phyloP scores from a whole-genome alignment of 2,113 vertebrate genomes.

The Cricetomys ansorgei region DNA sequence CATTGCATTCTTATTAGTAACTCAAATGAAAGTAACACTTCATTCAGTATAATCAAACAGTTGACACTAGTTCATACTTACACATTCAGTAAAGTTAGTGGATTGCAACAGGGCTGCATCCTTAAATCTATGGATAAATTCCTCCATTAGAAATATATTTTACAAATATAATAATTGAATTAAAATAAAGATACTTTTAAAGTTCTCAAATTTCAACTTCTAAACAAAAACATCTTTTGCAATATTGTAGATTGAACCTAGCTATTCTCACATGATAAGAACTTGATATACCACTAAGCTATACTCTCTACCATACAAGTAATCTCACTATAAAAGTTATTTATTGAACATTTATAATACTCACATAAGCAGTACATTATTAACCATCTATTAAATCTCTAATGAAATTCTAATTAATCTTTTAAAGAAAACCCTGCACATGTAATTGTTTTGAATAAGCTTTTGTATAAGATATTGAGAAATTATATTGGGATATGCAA shows the following conservation, averaged over 20 bases:
- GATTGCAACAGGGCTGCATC: no score
- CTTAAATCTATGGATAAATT: not conserved
- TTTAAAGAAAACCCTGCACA: not conserved
- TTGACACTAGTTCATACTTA: not conserved
- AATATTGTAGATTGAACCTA: not conserved
- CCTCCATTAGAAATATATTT: not conserved
- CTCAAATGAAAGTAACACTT: not conserved
- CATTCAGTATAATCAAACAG: not conserved
- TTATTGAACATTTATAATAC: not conserved
- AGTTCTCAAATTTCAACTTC: not conserved
- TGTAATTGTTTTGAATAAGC: not conserved
- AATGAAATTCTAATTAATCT: not conserved
- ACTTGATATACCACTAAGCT: not conserved
- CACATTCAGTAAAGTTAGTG: not conserved
- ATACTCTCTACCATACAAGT: not conserved
- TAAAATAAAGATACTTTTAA: not conserved
- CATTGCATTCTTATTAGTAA: not conserved
- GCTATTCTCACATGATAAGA: not conserved
- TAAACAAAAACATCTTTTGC: not conserved
- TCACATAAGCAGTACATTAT: not conserved
- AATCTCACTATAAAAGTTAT: not conserved
- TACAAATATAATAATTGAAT: not conserved
- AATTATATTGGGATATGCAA: not conserved
- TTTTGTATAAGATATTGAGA: not conserved
- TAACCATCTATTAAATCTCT: not conserved